Base-by-base conservation (phyloP, 2,888 invertebrate species). In the Euzetes globulus region DNA sequence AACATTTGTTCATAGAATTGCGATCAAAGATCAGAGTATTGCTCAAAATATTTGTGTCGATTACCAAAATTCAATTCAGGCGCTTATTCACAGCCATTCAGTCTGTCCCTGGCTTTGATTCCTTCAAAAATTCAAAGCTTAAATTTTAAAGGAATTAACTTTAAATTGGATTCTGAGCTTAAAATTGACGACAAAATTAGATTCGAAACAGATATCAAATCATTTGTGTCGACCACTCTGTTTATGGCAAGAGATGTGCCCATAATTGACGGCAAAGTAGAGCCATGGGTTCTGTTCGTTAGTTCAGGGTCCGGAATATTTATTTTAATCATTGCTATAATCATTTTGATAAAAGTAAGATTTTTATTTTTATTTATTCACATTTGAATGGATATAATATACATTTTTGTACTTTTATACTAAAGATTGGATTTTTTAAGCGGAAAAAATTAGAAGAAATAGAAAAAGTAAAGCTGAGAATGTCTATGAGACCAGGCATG, bases 361-460 rank as follows among this genome's bases (percentile, higher is more conserved):
- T n/a, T n/a, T n/a, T n/a, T n/a, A n/a, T n/a, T 33, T 33, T 33
- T 33, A 33, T 33, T 33, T 7, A 33, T 6, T 33, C 5, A 33
- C 4, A 6, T 33, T 33, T n/a, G n/a, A n/a, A 33, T 33, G 33
- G 7, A 33, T 33, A 6, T 4, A 33, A 33, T 33, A 33, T 55
- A 25, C n/a, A n/a, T n/a, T n/a, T n/a, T n/a, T n/a, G n/a, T n/a
- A 33, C 7, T 33, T 33, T n/a, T 4, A 22, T 71, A 71, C 15
- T 6, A 72, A 27, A 72, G 63, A 7, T 29, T 72, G 72, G 72
- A 58, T 72, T 72, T 41, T 72, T 72, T 25, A 58, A 58, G 19
- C 72, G 72, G 6, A 72, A 72, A 27, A 72, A 72, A 47, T 33
- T 19, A 15, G 72, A 72, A 60, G 37, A 72, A 47, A 25, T 72